phyloP scores from a whole-genome alignment of 2,113 vertebrate genomes.

The Poecilia latipinna region DNA sequence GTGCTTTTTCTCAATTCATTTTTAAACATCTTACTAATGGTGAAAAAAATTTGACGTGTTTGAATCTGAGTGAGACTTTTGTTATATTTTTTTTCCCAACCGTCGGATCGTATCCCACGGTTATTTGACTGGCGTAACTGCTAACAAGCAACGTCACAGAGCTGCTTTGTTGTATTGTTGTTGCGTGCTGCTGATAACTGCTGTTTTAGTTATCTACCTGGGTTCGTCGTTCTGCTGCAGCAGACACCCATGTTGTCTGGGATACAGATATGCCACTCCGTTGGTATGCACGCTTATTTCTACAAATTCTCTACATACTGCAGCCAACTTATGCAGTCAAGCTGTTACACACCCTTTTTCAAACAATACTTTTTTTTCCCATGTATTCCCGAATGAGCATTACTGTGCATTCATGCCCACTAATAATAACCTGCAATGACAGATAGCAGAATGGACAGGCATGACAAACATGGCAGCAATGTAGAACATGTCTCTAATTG shows the following conservation, averaged over 20 bases:
- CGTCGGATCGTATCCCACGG: neutral
- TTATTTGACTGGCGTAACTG: neutral
- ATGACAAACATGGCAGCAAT: conserved; percentile 34
- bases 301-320: conserved; percentile 42
- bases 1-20: neutral
- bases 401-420: neutral
- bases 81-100: neutral
- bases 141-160: conserved; percentile 9
- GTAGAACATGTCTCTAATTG: conserved; percentile 49
- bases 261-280: conserved; percentile 23
- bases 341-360: conserved; percentile 15
- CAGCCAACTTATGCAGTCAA: neutral
- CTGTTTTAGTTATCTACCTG: neutral
- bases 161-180: conserved; percentile 7
- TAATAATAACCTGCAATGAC: conserved; percentile 21
- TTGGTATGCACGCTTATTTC: neutral
- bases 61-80: neutral
- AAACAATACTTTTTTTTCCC: neutral
- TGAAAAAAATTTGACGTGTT: neutral
- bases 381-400: conserved; percentile 4
- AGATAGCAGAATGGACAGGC: conserved; percentile 13
- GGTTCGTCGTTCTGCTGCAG: neutral
- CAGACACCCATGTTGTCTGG: neutral
- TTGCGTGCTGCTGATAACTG: conserved; percentile 5
- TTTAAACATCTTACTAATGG: neutral